Percentiles rank a stretch among this genome's conserved stretches.
Evolutionary conservation across 2,113 vertebrate genomes (phyloP).

Genomic region (Prunella fulvescens): DNA sequence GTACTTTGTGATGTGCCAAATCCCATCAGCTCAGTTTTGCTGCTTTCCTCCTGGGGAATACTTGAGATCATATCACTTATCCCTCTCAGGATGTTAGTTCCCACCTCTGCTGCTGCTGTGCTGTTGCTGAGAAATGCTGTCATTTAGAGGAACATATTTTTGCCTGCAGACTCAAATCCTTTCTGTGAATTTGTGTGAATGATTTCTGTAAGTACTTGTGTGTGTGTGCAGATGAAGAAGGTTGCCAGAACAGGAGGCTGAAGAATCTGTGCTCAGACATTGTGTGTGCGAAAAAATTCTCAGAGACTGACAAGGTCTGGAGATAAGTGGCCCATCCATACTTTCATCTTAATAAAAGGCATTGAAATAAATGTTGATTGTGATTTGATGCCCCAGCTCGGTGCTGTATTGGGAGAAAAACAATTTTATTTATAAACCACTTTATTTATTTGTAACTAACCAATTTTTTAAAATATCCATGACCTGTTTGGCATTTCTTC

Average conservation of each 20-base stretch:
- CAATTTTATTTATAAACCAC: background rate
- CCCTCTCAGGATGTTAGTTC: background rate
- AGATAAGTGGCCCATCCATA: background rate
- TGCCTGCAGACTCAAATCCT: background rate
- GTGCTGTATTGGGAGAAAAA: background rate
- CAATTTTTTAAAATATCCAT: fast-evolving
- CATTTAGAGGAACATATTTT: background rate
- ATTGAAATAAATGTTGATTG: background rate
- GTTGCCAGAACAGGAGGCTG: background rate
- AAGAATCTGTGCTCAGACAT: background rate
- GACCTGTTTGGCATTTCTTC: background rate
- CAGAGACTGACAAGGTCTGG: background rate
- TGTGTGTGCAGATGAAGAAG: background rate
- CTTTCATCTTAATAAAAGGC: background rate
- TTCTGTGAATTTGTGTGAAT: background rate
- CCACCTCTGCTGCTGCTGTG: background rate
- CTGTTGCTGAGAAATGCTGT: background rate
- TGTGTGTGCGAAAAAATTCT: background rate
- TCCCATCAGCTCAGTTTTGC: background rate
- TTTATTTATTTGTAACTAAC: background rate
- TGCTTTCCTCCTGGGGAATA: background rate
- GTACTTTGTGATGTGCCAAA: background rate
- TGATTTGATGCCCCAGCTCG: background rate
- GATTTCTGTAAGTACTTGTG: background rate
- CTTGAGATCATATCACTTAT: background rate